Evolutionary conservation across 2,888 invertebrate genomes (phyloP), one percentile per base, ranked within the genome.

Genomic region (Tetragonisca angustula): DNA sequence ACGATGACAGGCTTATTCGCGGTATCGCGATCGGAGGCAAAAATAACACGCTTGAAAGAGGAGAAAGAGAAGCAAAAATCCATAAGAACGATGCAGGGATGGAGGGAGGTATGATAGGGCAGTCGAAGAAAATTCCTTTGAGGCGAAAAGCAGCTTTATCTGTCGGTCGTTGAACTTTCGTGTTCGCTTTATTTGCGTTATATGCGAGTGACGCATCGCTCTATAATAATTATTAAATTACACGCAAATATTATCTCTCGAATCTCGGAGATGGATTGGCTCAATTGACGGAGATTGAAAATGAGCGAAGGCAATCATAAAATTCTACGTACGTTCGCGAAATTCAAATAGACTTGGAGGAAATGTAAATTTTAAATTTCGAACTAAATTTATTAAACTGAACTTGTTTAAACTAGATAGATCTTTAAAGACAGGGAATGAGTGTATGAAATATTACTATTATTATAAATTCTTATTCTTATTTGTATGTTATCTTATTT

Each of bases 161-260:
- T 85, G 75, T 74, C 83, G 70, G 36, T 50, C 71, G 75, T 74
- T 32, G 85, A 79, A 82, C 87, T 79, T 65, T 52, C 72, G 24
- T 65, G 86, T 83, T 70, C 80, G 73, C 83, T 81, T 87, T 87
- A 87, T 90, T 91, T 91, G 89, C 80, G 83, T 89, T 87, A 89
- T 36, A 61, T 73, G 70, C 73, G 59, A 64, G 56, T 67, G 21
- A 69, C 78, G 64, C 61, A 49, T 81, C 82, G 84, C 49, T 68
- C 83, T 76, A 27, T 19, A 17, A 5, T 15, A 27, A 88, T 88
- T 87, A 91, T 91, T 91, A 90, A 88, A 90, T 91, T 87, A 89
- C 84, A 84, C 76, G 65, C 64, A 61, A 59, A n/a, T 43, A 43
- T 5, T 43, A 27, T n/a, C 13, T 15, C 13, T n/a, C 36, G 24